Percentiles rank a stretch among this genome's conserved stretches.
Evolutionary conservation across 2,888 invertebrate genomes (phyloP).

Genomic region (Linnaemya vulpina): DNA sequence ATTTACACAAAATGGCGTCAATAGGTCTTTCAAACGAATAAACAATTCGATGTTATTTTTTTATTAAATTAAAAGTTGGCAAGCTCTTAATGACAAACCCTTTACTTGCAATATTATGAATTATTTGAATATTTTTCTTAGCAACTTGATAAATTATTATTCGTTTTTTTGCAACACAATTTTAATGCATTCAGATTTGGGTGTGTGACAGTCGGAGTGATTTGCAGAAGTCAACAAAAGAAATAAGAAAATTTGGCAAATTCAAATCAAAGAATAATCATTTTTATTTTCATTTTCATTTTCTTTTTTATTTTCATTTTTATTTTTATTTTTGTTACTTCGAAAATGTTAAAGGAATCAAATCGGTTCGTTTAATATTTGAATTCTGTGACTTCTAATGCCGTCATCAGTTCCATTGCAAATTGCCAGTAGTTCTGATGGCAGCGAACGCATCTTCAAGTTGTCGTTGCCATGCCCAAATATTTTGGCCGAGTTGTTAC

Average conservation of each 20-base stretch:
- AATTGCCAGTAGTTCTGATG: constrained; percentile 30
- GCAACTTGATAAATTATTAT: constrained; percentile 57
- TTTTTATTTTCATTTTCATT: background rate
- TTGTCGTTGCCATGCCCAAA: constrained; percentile 33
- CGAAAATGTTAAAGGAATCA: background rate
- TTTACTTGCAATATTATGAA: background rate
- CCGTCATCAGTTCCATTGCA: constrained; percentile 6
- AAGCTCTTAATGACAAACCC: too few relatives aligned
- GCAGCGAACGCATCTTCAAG: constrained; percentile 21
- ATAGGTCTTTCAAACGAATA: too few relatives aligned
- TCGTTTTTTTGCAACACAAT: constrained; percentile 32
- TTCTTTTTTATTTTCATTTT: too few relatives aligned
- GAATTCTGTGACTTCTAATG: constrained; percentile 20
- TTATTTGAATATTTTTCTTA: constrained; percentile 43
- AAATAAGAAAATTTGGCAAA: too few relatives aligned
- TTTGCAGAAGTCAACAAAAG: background rate
- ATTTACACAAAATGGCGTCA: too few relatives aligned
- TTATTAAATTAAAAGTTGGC: too few relatives aligned
- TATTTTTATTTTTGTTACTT: background rate
- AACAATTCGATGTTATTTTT: too few relatives aligned
- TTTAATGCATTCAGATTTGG: constrained; percentile 7
- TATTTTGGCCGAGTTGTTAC: constrained; percentile 20
- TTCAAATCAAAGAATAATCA: too few relatives aligned
- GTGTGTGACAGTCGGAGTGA: background rate
- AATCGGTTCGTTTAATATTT: background rate